Conservation (phyloP, 92 coral and sea anemone species). For the Epizoanthus illoricatus region DNA sequence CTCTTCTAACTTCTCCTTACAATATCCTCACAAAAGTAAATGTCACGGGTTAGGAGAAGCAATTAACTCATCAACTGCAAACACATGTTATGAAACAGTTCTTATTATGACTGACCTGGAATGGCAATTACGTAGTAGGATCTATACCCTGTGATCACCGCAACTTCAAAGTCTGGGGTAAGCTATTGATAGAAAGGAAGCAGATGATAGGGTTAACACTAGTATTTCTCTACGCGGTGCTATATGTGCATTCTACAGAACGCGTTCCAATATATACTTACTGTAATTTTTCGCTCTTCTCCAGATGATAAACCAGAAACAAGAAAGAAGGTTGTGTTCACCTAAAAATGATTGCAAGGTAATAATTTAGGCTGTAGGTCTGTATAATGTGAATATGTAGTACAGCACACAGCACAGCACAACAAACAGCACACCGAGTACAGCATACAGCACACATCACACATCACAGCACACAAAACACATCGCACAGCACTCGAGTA, state of each 20-base stretch:
- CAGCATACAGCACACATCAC: background rate
- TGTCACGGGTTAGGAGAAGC: too few species aligned
- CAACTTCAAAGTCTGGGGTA: slow-evolving; percentile 21
- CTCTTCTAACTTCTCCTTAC: too few species aligned
- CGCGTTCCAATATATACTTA: background rate
- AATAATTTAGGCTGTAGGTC: background rate
- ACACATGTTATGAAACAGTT: too few species aligned
- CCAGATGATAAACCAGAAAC: background rate
- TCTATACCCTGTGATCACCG: background rate
- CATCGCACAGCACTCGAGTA: too few species aligned
- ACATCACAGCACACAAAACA: too few species aligned
- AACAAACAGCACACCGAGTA: background rate
- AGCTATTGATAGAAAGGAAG: slow-evolving; percentile 1
- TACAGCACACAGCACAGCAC: background rate
- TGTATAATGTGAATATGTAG: background rate
- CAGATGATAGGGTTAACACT: background rate
- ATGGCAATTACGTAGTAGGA: background rate
- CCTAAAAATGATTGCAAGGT: background rate
- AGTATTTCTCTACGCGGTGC: too few species aligned
- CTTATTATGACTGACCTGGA: background rate
- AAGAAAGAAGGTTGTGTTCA: slow-evolving; percentile 10
- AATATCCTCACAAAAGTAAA: too few species aligned
- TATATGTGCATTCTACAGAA: too few species aligned
- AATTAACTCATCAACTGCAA: too few species aligned
- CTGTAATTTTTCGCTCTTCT: slow-evolving; percentile 1